These are phyloP conservation scores for Cathartes aura DNA, from an alignment of 2,113 vertebrate genomes.

Conservation along the genomic window DNA sequence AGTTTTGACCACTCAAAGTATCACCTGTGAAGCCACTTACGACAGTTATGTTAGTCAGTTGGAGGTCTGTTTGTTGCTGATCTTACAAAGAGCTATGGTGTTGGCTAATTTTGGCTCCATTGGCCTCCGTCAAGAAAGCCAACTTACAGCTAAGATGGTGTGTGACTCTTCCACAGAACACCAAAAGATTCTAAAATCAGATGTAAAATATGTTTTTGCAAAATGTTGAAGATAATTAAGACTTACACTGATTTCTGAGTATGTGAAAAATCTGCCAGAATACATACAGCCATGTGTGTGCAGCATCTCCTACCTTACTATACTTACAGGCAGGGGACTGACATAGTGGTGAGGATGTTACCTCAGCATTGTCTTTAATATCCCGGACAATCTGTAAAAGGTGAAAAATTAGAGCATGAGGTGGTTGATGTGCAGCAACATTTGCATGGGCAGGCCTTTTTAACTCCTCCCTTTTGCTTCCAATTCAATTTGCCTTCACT, in stretches of 20 bases:
- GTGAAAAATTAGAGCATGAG: neutral
- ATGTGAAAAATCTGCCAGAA: neutral
- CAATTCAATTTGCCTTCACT: neutral
- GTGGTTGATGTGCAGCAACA: neutral
- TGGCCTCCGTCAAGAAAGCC: neutral
- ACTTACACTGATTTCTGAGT: neutral
- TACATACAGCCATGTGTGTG: neutral
- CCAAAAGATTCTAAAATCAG: neutral
- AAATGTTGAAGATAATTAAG: neutral
- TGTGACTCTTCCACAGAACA: neutral
- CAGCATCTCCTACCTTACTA: neutral
- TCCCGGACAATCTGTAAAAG: neutral
- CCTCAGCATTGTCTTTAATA: neutral
- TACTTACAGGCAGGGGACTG: neutral
- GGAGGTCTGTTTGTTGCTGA: neutral
- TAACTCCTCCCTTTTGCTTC: neutral
- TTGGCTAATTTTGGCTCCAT: neutral
- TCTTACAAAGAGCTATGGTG: neutral
- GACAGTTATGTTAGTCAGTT: neutral
- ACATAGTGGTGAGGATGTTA: neutral
- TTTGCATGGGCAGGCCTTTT: neutral
- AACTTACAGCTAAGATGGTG: neutral
- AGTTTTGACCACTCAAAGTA: neutral
- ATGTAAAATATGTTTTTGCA: neutral
- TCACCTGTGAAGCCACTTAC: neutral